These are phyloP conservation scores for Zonotrichia albicollis DNA, from an alignment of 2,797 vertebrate genomes.

Conservation along the genomic window DNA sequence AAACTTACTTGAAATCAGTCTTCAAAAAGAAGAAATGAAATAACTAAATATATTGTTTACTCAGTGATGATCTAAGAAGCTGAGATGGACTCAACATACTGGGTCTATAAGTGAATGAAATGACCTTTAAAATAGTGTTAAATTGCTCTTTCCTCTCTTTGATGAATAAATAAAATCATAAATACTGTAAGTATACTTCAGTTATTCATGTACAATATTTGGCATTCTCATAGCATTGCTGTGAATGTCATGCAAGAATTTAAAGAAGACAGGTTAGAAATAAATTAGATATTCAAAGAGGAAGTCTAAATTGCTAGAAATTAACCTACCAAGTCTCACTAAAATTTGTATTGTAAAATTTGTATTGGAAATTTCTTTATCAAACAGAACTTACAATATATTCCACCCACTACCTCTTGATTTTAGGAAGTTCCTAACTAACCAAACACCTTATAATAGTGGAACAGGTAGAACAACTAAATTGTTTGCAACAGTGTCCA, in stretches of 20 bases:
- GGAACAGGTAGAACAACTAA: not conserved
- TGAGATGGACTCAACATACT: not conserved
- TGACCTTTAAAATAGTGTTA: not conserved
- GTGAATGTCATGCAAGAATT: not conserved
- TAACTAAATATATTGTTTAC: not conserved
- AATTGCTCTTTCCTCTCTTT: not conserved
- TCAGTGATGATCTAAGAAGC: not conserved
- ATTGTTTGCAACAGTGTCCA: not conserved
- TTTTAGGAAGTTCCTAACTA: not conserved
- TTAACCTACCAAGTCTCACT: not conserved
- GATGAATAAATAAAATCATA: not conserved
- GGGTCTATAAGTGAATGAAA: not conserved
- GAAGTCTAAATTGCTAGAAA: not conserved
- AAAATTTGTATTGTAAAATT: not conserved
- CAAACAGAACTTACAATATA: not conserved
- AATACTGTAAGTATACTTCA: not conserved
- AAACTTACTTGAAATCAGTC: not conserved
- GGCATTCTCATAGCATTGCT: not conserved
- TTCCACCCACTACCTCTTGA: not conserved
- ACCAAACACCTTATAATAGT: not conserved
- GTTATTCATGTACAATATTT: not conserved
- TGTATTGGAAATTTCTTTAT: not conserved
- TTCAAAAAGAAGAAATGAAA: not conserved
- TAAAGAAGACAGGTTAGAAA: not conserved
- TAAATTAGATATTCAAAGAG: not conserved